Percentiles rank a stretch among this genome's conserved stretches.
phyloP scores from a whole-genome alignment of 2,113 vertebrate genomes.

The Trinectes maculatus region DNA sequence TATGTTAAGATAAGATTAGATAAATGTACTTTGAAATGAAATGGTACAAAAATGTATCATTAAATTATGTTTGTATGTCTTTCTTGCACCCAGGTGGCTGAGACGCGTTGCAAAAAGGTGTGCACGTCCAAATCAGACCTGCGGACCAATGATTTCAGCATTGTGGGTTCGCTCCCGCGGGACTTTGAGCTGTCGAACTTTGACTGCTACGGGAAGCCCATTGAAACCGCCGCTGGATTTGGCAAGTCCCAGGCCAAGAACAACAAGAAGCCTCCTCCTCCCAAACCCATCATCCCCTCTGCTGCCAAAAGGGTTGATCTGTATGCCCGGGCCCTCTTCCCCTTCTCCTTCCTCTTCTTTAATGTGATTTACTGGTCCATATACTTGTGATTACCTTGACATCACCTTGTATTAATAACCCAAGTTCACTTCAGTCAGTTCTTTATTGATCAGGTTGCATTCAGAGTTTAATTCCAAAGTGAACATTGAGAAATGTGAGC shows the following conservation, averaged over 20 bases:
- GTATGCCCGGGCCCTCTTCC: conserved; percentile 94
- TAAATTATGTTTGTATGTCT: neutral
- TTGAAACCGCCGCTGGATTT: conserved; percentile 82
- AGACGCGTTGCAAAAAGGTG: conserved; percentile 98
- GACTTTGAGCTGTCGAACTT: conserved; percentile 99
- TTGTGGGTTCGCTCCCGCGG: conserved; percentile 96
- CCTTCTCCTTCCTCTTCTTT: conserved; percentile 99
- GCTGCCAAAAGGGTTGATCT: conserved; percentile 96
- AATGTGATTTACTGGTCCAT: conserved; percentile 98
- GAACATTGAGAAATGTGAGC: conserved; percentile 23
- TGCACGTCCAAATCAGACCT: conserved; percentile 98
- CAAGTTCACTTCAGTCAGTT: neutral
- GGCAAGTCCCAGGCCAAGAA: conserved; percentile 92
- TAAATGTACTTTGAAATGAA: neutral
- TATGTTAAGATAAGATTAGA: too few relatives aligned
- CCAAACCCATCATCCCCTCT: conserved; percentile 96
- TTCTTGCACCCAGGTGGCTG: conserved; percentile 85
- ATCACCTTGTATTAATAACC: conserved; percentile 11
- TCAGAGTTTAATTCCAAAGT: conserved; percentile 24
- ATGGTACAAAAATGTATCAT: neutral
- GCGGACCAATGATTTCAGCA: conserved; percentile 98
- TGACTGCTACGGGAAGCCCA: conserved; percentile 98
- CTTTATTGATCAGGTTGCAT: conserved; percentile 13
- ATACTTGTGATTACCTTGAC: conserved; percentile 90
- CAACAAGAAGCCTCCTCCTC: conserved; percentile 92